Evolutionary conservation across 2,113 vertebrate species (phyloP).

Genomic region (Phyllopteryx taeniolatus): DNA sequence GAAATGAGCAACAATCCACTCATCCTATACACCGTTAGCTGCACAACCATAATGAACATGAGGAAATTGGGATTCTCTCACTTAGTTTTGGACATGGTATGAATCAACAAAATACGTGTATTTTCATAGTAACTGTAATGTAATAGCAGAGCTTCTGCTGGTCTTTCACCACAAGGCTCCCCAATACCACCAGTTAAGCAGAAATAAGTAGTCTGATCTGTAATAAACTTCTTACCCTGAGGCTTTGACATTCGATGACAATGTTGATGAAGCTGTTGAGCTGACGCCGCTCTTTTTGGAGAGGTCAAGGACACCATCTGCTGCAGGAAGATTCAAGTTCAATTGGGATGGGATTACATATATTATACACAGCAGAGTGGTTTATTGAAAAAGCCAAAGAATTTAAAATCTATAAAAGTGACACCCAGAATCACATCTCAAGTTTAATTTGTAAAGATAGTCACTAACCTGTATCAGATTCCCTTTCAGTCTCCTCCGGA

Average conservation of each 20-base stretch:
- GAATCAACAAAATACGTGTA: slow-evolving; percentile 2
- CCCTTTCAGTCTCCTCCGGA: slow-evolving; percentile 73
- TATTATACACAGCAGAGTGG: background rate
- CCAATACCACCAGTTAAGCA: background rate
- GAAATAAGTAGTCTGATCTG: background rate
- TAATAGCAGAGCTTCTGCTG: background rate
- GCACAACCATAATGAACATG: background rate
- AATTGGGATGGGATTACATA: background rate
- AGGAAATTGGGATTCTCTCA: background rate
- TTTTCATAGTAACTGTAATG: background rate
- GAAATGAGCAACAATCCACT: slow-evolving; percentile 15
- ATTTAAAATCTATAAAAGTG: background rate
- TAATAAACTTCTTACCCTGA: slow-evolving; percentile 82
- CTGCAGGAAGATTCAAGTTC: slow-evolving; percentile 49
- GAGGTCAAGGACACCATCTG: slow-evolving; percentile 96
- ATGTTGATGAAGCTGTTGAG: slow-evolving; percentile 75
- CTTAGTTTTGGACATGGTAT: background rate
- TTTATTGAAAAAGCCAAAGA: background rate
- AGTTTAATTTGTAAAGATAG: background rate
- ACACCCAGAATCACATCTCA: background rate
- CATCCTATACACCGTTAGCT: slow-evolving; percentile 10
- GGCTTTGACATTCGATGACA: slow-evolving; percentile 61
- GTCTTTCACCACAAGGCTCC: background rate
- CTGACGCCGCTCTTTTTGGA: slow-evolving; percentile 86
- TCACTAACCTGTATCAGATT: slow-evolving; percentile 80